Base-by-base conservation (phyloP, 30 jellyfish, hydroid and myxozoan genomes). In the Cassiopea andromeda region DNA sequence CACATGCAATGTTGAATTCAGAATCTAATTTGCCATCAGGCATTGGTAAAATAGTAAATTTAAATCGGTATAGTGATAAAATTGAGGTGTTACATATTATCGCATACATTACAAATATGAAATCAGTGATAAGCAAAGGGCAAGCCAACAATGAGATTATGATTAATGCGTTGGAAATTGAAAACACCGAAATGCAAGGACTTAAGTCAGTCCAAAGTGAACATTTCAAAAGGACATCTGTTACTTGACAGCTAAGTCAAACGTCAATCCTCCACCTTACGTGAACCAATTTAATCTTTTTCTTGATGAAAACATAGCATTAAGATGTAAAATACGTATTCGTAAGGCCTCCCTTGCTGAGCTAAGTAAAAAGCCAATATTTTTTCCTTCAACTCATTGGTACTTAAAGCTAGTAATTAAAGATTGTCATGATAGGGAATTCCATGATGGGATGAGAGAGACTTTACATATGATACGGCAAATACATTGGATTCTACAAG, bases 351-450 rank as follows among this genome's bases (percentile, higher is more conserved):
- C 58, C 14, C 17, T 85, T 2, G 46, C 38, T 14, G 70, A 44
- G 44, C 48, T 38, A 75, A 77, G 93, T 8, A 85, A 54, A 74
- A 72, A 74, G 60, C 93, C 93, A 18, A 70, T 85, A 10, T n/a
- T 85, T 18, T 61, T 85, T 1, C 93, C 93, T 4, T 18, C 80
- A 47, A 44, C n/a, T 1, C 78, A 85, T 73, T 10, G 68, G 9
- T 70, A 44, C 50, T 9, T 80, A 27, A 1, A 9, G 14, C 64
- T 54, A 3, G 64, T 10, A 54, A 54, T 6, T 54, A 54, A 3
- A 54, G 69, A 58, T 47, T 6, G 83, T 44, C 82, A 60, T 5
- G 59, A 44, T 38, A 59, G 60, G 69, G 67, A 45, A n/a, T 48
- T 48, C 90, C 73, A 73, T 54, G 50, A 38, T 44, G 83, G 59